Evolutionary conservation across 2,888 invertebrate species (phyloP).

Genomic region (Caenorhabditis imperialis): DNA sequence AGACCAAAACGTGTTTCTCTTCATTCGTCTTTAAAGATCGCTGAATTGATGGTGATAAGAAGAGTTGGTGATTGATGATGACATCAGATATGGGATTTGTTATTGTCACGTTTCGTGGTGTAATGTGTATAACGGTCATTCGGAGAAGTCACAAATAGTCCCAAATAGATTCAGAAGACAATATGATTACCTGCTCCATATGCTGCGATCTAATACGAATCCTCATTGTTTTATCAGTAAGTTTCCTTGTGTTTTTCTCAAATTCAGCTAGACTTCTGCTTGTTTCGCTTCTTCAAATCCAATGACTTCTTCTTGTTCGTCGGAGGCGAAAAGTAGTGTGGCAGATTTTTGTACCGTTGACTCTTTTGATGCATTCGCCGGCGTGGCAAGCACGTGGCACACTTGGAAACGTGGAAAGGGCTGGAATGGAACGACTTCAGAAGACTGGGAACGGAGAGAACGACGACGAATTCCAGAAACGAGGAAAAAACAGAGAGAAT

Average conservation of each 20-base stretch:
- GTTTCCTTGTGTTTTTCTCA: background rate
- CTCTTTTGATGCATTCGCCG: slow-evolving; percentile 48
- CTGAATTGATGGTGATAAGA: no score
- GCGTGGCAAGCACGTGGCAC: slow-evolving; percentile 50
- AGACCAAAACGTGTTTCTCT: no score
- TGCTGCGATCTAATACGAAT: slow-evolving; percentile 40
- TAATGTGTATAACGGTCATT: background rate
- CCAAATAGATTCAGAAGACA: background rate
- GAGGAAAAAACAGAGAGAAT: background rate
- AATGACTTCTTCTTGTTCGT: slow-evolving; percentile 5
- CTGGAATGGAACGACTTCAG: background rate
- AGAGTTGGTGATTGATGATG: slow-evolving; percentile 1
- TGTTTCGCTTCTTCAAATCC: slow-evolving; percentile 9
- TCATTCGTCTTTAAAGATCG: no score
- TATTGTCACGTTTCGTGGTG: slow-evolving; percentile 32
- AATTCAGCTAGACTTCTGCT: background rate
- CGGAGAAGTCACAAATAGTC: no score
- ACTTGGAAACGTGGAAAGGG: slow-evolving; percentile 12
- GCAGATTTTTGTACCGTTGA: slow-evolving; percentile 35
- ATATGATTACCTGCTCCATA: slow-evolving; percentile 42
- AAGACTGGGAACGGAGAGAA: background rate
- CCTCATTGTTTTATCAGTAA: no score
- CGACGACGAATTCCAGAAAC: no score
- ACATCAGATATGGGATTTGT: slow-evolving; percentile 16
- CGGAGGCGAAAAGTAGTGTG: slow-evolving; percentile 36